Percentiles rank a stretch among this genome's conserved stretches.
Conservation (phyloP, 2,888 invertebrate species). For the Alitta virens region DNA sequence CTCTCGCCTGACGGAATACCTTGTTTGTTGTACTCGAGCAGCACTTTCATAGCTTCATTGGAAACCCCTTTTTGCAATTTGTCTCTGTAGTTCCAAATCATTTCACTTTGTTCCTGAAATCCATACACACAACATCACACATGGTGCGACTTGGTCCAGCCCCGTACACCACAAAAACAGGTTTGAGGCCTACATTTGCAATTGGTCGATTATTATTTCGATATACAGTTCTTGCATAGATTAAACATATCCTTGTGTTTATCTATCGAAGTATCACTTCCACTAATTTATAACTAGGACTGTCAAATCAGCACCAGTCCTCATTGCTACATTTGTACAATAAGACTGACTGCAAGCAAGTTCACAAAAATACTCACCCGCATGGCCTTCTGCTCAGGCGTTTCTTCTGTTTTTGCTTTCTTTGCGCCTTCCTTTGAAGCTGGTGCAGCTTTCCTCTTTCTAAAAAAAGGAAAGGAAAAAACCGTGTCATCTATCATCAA, state of each 20-base stretch:
- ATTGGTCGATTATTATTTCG: too few relatives aligned
- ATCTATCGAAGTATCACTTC: too few relatives aligned
- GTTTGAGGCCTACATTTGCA: too few relatives aligned
- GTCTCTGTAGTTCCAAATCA: constrained; percentile 70
- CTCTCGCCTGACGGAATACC: constrained; percentile 68
- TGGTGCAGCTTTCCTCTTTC: constrained; percentile 41
- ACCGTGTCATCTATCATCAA: too few relatives aligned
- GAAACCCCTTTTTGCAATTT: constrained; percentile 62
- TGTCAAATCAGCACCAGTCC: too few relatives aligned
- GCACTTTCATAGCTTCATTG: constrained; percentile 64
- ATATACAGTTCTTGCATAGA: too few relatives aligned
- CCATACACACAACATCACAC: too few relatives aligned
- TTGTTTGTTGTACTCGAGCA: constrained; percentile 75
- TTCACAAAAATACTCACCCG: constrained; percentile 37
- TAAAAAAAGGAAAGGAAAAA: constrained; percentile 23
- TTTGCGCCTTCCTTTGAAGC: constrained; percentile 37
- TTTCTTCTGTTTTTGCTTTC: constrained; percentile 38
- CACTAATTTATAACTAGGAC: too few relatives aligned
- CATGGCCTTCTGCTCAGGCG: constrained; percentile 44
- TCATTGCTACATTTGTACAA: background rate
- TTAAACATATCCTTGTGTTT: too few relatives aligned
- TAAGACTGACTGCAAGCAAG: background rate
- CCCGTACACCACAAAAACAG: too few relatives aligned
- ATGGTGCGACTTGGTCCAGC: too few relatives aligned
- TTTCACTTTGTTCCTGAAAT: constrained; percentile 69